A percentile compares a stretch with the other conserved stretches of the same genome.
phyloP scores from a whole-genome alignment of 2,797 vertebrate species.

The Gymnopithys bicolor region DNA sequence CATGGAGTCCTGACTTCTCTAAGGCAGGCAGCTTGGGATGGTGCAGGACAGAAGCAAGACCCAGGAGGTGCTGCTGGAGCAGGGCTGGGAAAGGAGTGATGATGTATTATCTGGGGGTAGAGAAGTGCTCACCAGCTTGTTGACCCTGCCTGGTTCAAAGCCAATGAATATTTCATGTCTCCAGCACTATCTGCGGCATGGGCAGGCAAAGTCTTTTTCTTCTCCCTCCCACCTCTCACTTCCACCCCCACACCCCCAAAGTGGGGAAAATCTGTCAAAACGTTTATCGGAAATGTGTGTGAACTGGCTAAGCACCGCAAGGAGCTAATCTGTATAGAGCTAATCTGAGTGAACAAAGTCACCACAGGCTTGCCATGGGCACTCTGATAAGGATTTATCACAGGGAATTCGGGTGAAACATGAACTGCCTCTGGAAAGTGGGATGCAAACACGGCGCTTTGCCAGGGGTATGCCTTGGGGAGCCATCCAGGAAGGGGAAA shows the following conservation, averaged over 20 bases:
- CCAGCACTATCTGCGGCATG: slow-evolving; percentile 40
- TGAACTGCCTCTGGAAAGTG: neutral
- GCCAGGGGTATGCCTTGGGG: accelerated
- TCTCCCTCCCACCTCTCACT: neutral
- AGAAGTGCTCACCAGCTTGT: neutral
- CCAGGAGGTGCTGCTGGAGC: accelerated
- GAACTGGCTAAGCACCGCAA: slow-evolving; percentile 54
- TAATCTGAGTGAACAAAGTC: slow-evolving; percentile 61
- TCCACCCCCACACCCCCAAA: neutral
- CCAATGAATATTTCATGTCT: slow-evolving; percentile 70
- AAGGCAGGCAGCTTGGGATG: accelerated
- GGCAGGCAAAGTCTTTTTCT: neutral
- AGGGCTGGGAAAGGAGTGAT: accelerated
- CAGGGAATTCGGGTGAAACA: slow-evolving; percentile 58
- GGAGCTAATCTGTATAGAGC: slow-evolving; percentile 71
- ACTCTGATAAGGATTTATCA: slow-evolving; percentile 62
- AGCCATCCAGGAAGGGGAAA: neutral
- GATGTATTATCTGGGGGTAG: neutral
- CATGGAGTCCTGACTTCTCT: no score
- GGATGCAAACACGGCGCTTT: neutral
- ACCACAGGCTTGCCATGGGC: slow-evolving; percentile 58
- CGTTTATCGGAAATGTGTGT: slow-evolving; percentile 68
- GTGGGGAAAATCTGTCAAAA: slow-evolving; percentile 71
- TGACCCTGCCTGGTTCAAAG: neutral
- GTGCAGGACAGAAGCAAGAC: neutral